phyloP scores from a whole-genome alignment of 2,888 invertebrate species.

The Molanna angustata region DNA sequence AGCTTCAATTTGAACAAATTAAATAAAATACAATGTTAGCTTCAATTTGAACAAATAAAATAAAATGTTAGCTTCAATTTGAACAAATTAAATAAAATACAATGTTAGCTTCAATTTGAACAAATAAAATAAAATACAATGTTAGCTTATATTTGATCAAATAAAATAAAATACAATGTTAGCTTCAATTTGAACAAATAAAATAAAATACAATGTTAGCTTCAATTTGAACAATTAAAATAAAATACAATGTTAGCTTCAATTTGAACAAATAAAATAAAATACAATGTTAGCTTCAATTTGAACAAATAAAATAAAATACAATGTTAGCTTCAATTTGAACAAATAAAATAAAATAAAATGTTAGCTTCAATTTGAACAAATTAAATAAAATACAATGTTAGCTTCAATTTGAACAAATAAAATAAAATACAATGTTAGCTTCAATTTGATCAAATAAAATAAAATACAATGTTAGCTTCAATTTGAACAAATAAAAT shows the following conservation, averaged over 20 bases:
- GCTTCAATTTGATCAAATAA: background rate
- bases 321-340: background rate
- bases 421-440: background rate
- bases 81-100: background rate
- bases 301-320: background rate
- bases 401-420: background rate
- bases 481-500: background rate
- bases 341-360: background rate
- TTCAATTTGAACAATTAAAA: background rate
- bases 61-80: no score
- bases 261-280: background rate
- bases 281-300: background rate
- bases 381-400: background rate
- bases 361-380: background rate
- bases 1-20: no score
- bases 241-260: background rate
- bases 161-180: background rate
- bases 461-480: background rate
- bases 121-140: background rate
- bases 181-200: background rate
- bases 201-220: background rate
- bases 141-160: background rate
- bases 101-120: background rate
- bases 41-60: no score
- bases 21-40: no score